Base-by-base conservation (phyloP, 1,140 invertebrate species). In the Druon quercuslanigerum region DNA sequence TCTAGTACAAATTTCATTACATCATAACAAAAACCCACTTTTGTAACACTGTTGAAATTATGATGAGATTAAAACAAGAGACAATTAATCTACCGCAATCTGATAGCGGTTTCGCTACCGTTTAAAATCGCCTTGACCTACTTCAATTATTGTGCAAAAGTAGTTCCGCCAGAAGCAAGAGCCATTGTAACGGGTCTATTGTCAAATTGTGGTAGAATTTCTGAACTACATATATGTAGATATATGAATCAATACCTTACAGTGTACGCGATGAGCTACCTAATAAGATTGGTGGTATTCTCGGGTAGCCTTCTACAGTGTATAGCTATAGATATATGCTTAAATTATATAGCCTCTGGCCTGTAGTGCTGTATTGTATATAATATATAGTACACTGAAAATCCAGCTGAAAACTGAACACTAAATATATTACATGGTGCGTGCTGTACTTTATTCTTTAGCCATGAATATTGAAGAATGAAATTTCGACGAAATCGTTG, bases 81-180 rank as follows among this genome's bases (percentile, higher is more conserved):
- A 66, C 60, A 66, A 66, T 40, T 66, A 40, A 66, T 66, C 33
- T n/a, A 40, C 33, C 33, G 60, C n/a, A 66, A 66, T 66, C 60
- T 66, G 60, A 66, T 66, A 66, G 60, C 33, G n/a, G 14, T 66
- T 66, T 66, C 25, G 60, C 60, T 66, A 66, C 60, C 40, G 60
- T 46, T 66, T 11, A 66, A 66, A 66, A 66, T n/a, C 40, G 25
- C 60, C 60, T 40, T 66, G 60, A 66, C 60, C 60, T 46, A 66
- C 33, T 66, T 66, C 16, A 16, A n/a, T 14, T 14, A 13, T n/a
- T 66, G 60, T 66, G 60, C 7, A 33, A 60, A 66, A 66, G 20
- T 25, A 40, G 60, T 14, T 16, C 60, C 33, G 60, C 40, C 33
- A 66, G 60, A 40, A 66, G 60, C 60, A 66, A 66, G 33, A 40